phyloP scores from a whole-genome alignment of 2,888 invertebrate species.

The Aporophyla nigra region DNA sequence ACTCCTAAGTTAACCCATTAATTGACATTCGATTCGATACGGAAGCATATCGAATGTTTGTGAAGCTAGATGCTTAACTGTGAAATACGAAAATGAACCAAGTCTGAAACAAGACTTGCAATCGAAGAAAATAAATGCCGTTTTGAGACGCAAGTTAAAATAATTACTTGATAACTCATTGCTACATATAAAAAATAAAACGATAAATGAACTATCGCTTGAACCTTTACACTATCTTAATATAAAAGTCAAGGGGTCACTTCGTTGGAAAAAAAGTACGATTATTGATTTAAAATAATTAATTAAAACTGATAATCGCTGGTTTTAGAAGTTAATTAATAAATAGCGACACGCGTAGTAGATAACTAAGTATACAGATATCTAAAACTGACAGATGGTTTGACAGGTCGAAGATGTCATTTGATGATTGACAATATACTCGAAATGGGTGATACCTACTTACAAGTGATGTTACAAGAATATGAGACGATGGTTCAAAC shows the following conservation, averaged over 20 bases:
- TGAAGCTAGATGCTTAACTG: background rate
- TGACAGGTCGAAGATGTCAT: constrained; percentile 35
- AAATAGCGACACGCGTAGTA: constrained; percentile 64
- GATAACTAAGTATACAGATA: constrained; percentile 52
- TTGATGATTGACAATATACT: constrained; percentile 39
- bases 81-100: constrained; percentile 60
- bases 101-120: constrained; percentile 74
- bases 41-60: no score
- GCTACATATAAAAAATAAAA: constrained; percentile 74
- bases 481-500: constrained; percentile 45
- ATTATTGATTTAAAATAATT: constrained; percentile 79
- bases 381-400: constrained; percentile 38
- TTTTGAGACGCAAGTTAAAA: constrained; percentile 69
- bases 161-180: constrained; percentile 71
- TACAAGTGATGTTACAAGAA: constrained; percentile 58
- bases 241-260: constrained; percentile 76
- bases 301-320: constrained; percentile 70
- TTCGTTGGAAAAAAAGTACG: constrained; percentile 70
- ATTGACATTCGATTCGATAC: no score
- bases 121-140: constrained; percentile 81
- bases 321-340: constrained; percentile 72
- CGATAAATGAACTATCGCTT: constrained; percentile 71
- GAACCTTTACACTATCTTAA: constrained; percentile 72
- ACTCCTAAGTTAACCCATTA: no score
- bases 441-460: constrained; percentile 61